These are phyloP conservation scores for Disparrhopalites patrizii DNA, from an alignment of 2,888 invertebrate species.

Conservation along the genomic window DNA sequence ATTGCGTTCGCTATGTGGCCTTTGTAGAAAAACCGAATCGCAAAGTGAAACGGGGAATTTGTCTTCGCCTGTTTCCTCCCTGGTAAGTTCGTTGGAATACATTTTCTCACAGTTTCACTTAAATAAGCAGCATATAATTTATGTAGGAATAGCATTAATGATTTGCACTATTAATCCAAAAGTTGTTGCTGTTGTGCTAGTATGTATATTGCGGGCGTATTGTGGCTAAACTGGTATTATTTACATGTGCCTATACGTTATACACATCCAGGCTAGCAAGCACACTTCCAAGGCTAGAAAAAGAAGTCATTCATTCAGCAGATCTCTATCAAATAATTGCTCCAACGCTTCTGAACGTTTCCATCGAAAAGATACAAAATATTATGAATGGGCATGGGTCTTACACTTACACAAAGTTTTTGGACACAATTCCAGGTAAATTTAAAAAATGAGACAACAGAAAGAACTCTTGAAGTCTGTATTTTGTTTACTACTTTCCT, in stretches of 20 bases:
- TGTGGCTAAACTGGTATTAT: background rate
- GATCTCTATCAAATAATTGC: slow-evolving; percentile 13
- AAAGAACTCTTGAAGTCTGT: background rate
- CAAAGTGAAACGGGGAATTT: slow-evolving; percentile 6
- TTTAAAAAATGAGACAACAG: background rate
- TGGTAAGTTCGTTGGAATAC: slow-evolving; percentile 4
- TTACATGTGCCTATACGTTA: too few relatives aligned
- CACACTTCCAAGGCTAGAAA: background rate
- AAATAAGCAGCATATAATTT: too few relatives aligned
- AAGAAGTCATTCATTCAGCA: slow-evolving; percentile 19
- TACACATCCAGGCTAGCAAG: slow-evolving; percentile 4
- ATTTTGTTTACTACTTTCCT: background rate
- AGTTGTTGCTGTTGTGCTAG: too few relatives aligned
- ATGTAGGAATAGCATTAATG: too few relatives aligned
- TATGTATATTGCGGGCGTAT: background rate
- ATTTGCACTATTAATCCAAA: too few relatives aligned
- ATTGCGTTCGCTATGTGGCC: slow-evolving; percentile 14
- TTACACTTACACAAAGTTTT: background rate
- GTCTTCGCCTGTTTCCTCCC: slow-evolving; percentile 14
- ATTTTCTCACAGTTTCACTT: too few relatives aligned
- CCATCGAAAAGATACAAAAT: background rate
- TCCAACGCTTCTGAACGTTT: background rate
- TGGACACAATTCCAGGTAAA: slow-evolving; percentile 6
- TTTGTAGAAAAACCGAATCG: slow-evolving; percentile 7
- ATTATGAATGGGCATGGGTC: background rate